Evolutionary conservation across 1,140 invertebrate genomes (phyloP).

Genomic region (Drosophila punjabiensis): DNA sequence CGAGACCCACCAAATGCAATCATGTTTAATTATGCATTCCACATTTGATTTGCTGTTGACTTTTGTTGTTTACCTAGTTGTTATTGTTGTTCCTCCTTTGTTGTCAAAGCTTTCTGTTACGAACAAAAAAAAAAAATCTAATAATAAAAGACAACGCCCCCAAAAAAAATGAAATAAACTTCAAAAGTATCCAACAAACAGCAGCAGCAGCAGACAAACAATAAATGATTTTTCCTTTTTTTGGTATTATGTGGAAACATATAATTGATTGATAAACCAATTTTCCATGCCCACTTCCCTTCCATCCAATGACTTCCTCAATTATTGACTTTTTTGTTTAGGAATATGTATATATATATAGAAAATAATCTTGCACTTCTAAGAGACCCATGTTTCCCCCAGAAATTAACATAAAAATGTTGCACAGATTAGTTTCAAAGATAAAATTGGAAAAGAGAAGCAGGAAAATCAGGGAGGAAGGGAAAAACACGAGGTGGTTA

Average conservation of each 20-base stretch:
- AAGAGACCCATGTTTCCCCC: slow-evolving; percentile 21
- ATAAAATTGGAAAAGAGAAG: slow-evolving; percentile 41
- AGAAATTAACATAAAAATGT: slow-evolving; percentile 75
- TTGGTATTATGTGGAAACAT: slow-evolving; percentile 25
- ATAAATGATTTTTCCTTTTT: slow-evolving; percentile 31
- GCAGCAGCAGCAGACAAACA: slow-evolving; percentile 20
- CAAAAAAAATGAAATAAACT: slow-evolving; percentile 18
- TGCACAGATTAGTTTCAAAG: slow-evolving; percentile 58
- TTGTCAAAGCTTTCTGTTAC: slow-evolving; percentile 36
- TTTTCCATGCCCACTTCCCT: slow-evolving; percentile 36
- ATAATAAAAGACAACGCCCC: slow-evolving; percentile 42
- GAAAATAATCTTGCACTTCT: slow-evolving; percentile 34
- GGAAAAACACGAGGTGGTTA: slow-evolving; percentile 14
- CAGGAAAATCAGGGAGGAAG: background rate
- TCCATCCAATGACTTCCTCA: slow-evolving; percentile 6
- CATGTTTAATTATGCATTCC: slow-evolving; percentile 79
- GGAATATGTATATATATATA: slow-evolving; percentile 5
- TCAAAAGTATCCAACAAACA: slow-evolving; percentile 23
- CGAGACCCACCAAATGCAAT: slow-evolving; percentile 58
- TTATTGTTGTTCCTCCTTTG: slow-evolving; percentile 11
- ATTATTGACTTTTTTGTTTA: slow-evolving; percentile 41
- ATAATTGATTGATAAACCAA: slow-evolving; percentile 72
- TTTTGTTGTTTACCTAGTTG: slow-evolving; percentile 9
- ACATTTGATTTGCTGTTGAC: slow-evolving; percentile 54
- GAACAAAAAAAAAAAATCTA: slow-evolving; percentile 5